Conservation (phyloP, 2,113 vertebrate species). For the Oenanthe melanoleuca region DNA sequence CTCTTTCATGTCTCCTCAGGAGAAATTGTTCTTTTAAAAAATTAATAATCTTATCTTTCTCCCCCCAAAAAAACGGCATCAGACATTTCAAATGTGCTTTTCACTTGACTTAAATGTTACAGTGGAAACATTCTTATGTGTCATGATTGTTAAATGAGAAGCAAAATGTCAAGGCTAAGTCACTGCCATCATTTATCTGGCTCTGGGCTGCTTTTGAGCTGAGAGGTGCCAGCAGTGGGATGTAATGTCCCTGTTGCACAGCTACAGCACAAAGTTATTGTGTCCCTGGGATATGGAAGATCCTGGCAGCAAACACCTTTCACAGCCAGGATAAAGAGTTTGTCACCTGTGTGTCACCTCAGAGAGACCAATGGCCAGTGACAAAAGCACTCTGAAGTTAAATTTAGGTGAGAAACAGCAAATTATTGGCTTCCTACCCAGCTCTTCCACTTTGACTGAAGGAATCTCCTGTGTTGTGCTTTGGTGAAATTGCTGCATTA, state of each 20-base stretch:
- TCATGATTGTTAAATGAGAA: background rate
- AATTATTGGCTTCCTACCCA: background rate
- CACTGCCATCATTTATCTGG: slow-evolving; percentile 7
- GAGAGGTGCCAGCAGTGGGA: background rate
- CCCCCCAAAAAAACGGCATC: rapidly evolving
- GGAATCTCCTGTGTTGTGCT: background rate
- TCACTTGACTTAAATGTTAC: slow-evolving; percentile 48
- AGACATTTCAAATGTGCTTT: background rate
- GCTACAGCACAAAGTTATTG: background rate
- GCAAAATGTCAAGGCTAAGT: slow-evolving; percentile 55
- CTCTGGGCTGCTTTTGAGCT: background rate
- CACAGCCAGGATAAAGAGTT: background rate
- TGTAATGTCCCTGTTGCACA: background rate
- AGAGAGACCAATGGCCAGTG: background rate
- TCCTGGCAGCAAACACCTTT: background rate
- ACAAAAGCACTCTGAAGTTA: background rate
- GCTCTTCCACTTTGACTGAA: background rate
- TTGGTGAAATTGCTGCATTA: background rate
- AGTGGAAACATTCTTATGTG: background rate
- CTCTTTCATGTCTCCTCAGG: background rate
- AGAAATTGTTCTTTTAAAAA: background rate
- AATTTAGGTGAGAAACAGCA: background rate
- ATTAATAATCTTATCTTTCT: background rate
- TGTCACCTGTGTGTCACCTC: background rate
- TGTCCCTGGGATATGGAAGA: background rate